Evolutionary conservation across 2,888 invertebrate species (phyloP).

Genomic region (Salticus scenicus): DNA sequence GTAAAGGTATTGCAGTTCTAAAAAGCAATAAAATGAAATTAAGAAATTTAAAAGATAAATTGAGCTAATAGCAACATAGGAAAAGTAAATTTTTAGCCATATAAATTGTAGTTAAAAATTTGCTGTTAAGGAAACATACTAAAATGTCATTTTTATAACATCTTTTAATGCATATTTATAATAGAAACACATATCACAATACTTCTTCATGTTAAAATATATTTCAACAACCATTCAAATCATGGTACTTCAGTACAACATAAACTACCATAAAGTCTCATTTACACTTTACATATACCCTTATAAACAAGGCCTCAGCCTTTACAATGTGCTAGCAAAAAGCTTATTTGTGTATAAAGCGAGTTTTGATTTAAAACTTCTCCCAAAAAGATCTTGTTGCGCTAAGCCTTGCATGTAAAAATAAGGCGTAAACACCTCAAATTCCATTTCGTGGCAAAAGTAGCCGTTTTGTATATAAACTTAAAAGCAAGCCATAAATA

Average conservation of each 20-base stretch:
- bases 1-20: no score
- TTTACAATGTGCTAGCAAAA: conserved; percentile 37
- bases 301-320: conserved; percentile 7
- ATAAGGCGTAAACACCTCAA: conserved; percentile 64
- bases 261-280: conserved; percentile 56
- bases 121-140: no score
- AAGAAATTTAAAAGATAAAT: no score
- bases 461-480: conserved; percentile 63
- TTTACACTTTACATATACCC: conserved; percentile 61
- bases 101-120: no score
- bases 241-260: conserved; percentile 9
- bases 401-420: conserved; percentile 59
- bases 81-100: no score
- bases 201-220: no score
- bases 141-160: no score
- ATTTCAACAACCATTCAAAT: background rate
- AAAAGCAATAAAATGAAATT: no score
- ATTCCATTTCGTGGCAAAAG: conserved; percentile 52
- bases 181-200: no score
- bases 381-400: conserved; percentile 48
- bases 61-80: no score
- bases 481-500: conserved; percentile 65
- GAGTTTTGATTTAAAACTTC: conserved; percentile 58
- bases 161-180: no score
- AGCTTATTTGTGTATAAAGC: conserved; percentile 60